A percentile compares a stretch with the other conserved stretches of the same genome.
phyloP scores from a whole-genome alignment of 2,888 invertebrate species.

The Argyra leucocephala region DNA sequence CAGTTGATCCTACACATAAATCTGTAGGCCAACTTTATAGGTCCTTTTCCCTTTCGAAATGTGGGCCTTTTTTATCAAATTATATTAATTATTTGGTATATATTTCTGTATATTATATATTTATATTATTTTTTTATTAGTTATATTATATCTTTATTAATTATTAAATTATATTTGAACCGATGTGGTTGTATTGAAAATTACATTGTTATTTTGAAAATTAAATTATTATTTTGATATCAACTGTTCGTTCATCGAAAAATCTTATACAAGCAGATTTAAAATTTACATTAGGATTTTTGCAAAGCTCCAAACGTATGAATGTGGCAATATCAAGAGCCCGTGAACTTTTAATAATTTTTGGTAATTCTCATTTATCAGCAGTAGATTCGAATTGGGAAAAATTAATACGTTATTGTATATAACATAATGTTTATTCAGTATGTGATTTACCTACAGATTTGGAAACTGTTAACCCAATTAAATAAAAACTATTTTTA shows the following conservation, averaged over 20 bases:
- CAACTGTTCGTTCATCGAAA: slow-evolving; percentile 53
- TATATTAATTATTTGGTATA: too few relatives aligned
- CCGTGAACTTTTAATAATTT: slow-evolving; percentile 59
- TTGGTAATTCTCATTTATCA: slow-evolving; percentile 74
- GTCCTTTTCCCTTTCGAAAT: too few relatives aligned
- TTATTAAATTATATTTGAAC: too few relatives aligned
- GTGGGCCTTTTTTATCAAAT: too few relatives aligned
- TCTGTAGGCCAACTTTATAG: too few relatives aligned
- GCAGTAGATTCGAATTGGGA: slow-evolving; percentile 59
- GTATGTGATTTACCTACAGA: neutral
- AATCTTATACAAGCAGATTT: slow-evolving; percentile 43
- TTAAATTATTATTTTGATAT: slow-evolving; percentile 68
- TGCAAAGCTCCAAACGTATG: slow-evolving; percentile 65
- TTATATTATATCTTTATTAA: too few relatives aligned
- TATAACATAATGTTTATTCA: slow-evolving; percentile 53
- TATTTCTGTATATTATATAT: too few relatives aligned
- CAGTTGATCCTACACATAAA: too few relatives aligned
- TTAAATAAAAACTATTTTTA: neutral
- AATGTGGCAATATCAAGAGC: slow-evolving; percentile 87
- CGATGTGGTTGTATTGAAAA: too few relatives aligned
- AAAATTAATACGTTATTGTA: slow-evolving; percentile 53
- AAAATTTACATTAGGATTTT: slow-evolving; percentile 58
- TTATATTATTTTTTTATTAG: too few relatives aligned
- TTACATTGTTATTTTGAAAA: too few relatives aligned
- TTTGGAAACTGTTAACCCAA: neutral